Evolutionary conservation across 1,140 invertebrate genomes (phyloP), one percentile per base, ranked within the genome.

Genomic region (Proales similis): DNA sequence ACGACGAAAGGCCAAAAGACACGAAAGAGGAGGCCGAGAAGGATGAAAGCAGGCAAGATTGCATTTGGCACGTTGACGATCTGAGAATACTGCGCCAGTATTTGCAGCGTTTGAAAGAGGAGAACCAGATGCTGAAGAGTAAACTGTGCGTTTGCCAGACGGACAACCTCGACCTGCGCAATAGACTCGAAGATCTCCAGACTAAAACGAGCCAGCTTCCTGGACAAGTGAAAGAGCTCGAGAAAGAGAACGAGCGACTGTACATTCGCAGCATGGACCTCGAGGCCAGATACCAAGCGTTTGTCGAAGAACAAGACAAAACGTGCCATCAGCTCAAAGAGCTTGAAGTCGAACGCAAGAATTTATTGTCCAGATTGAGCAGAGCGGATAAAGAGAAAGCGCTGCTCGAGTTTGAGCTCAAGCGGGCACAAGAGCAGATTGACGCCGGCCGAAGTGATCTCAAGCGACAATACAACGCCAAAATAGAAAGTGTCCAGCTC

Each of bases 201-300:
- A 42, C 2, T 4, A 27, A 57, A 4, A 57, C 51, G 19, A 57
- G 45, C 27, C 11, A 32, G 29, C 20, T 57, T 26, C 51, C 51
- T 11, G 51, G 32, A 42, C 24, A 57, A 36, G 20, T 57, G n/a
- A 57, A 57, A 57, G 30, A 36, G 45, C 27, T 57, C 9, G 51
- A 57, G 45, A 57, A 57, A 42, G 26, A 26, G 9, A 57, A 57
- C 32, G 51, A 57, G 19, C 33, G 51, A 0, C 32, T 57, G 51
- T 57, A 57, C n/a, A 57, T 57, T 11, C 19, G 51, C 29, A 42
- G 39, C 9, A 36, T 30, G 19, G 51, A 57, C 19, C 19, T 57
- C 17, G 51, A 57, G 45, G 45, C 17, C 30, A 36, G 51, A 6
- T 57, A 26, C 45, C 24, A 29, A 22, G 45, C 11, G 29, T 39